Conservation (phyloP, 37 sponge, comb jelly and placozoan species). For the Beroe forskalii region DNA sequence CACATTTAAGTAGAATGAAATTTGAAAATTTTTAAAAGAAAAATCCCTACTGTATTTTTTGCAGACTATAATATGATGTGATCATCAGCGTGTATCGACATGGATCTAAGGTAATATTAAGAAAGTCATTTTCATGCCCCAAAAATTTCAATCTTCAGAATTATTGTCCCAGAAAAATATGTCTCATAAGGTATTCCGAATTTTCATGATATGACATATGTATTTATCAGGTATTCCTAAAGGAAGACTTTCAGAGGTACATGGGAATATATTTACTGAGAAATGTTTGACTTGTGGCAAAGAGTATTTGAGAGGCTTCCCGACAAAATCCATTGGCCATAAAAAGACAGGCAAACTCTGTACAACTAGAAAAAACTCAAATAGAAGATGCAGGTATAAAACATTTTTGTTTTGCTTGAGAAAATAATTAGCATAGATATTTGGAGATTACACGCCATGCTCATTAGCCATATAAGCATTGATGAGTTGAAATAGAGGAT, state of each 20-base stretch:
- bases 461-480: too few species aligned
- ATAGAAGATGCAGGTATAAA: slow-evolving; percentile 43
- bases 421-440: too few species aligned
- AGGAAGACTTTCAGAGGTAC: slow-evolving; percentile 79
- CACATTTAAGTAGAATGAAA: too few species aligned
- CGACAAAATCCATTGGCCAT: slow-evolving; percentile 79
- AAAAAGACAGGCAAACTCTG: slow-evolving; percentile 84
- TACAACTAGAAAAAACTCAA: neutral
- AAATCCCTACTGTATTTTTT: too few species aligned
- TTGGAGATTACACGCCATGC: too few species aligned
- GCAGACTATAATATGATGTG: too few species aligned
- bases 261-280: slow-evolving; percentile 95
- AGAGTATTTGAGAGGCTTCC: slow-evolving; percentile 75
- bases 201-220: too few species aligned
- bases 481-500: neutral
- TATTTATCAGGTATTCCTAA: slow-evolving; percentile 63
- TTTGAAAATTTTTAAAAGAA: too few species aligned
- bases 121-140: neutral
- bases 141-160: slow-evolving; percentile 29
- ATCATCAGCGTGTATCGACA: too few species aligned
- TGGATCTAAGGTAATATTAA: neutral
- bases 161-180: too few species aligned
- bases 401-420: too few species aligned
- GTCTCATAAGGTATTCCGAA: too few species aligned
- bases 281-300: slow-evolving; percentile 88